phyloP scores from a whole-genome alignment of 2,113 vertebrate species.

The Brachirus orientalis region DNA sequence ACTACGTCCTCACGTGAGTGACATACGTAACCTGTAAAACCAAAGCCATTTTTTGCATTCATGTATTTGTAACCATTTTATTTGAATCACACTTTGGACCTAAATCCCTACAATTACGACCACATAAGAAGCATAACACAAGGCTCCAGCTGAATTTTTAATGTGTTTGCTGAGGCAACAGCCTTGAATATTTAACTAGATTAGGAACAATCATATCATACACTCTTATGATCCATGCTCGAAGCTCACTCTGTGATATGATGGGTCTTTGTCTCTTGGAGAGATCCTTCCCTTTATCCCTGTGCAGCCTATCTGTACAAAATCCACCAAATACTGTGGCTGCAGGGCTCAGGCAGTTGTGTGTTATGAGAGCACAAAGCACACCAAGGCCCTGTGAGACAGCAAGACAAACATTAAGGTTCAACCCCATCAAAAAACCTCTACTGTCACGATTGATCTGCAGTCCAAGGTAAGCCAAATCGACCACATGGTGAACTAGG shows the following conservation, averaged over 20 bases:
- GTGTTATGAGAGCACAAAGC: constrained; percentile 77
- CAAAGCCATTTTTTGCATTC: too few species aligned
- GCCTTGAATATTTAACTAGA: constrained; percentile 54
- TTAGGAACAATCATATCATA: constrained; percentile 49
- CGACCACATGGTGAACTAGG: constrained; percentile 73
- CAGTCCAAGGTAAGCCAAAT: constrained; percentile 73
- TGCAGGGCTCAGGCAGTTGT: constrained; percentile 57
- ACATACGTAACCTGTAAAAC: too few species aligned
- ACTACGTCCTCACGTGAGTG: constrained; percentile 99
- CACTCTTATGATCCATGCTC: constrained; percentile 45
- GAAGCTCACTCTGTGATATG: constrained; percentile 36
- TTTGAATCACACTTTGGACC: not conserved
- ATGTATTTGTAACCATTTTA: not conserved
- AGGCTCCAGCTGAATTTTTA: constrained; percentile 36
- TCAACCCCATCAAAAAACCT: constrained; percentile 76
- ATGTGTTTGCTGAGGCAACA: constrained; percentile 41
- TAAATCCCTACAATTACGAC: constrained; percentile 25
- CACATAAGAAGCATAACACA: constrained; percentile 4
- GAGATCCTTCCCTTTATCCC: constrained; percentile 56
- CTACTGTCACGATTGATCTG: constrained; percentile 74
- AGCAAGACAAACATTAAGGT: constrained; percentile 77
- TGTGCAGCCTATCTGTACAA: constrained; percentile 50
- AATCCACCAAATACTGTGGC: constrained; percentile 50
- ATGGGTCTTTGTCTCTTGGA: constrained; percentile 44
- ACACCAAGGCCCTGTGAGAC: constrained; percentile 74